Evolutionary conservation across 1,140 invertebrate species (phyloP).

Genomic region (Mizuhopecten yessoensis): DNA sequence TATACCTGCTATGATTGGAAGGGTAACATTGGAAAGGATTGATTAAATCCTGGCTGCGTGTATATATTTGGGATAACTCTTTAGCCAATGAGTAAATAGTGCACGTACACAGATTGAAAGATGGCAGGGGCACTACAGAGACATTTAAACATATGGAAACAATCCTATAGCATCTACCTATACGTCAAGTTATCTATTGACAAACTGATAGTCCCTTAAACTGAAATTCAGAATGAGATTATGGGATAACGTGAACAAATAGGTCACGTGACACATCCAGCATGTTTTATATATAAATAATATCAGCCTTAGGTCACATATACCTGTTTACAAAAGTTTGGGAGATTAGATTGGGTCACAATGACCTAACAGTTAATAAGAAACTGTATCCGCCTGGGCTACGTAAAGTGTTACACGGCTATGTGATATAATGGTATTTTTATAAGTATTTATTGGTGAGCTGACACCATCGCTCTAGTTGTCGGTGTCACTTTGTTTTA

Average conservation of each 20-base stretch:
- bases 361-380: conserved; percentile 30
- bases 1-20: too few relatives aligned
- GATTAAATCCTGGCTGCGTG: too few relatives aligned
- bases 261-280: background rate
- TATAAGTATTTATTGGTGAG: conserved; percentile 35
- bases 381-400: background rate
- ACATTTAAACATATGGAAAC: too few relatives aligned
- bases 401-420: background rate
- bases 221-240: too few relatives aligned
- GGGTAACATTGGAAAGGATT: too few relatives aligned
- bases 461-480: background rate
- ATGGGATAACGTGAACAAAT: background rate
- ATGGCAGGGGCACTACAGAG: too few relatives aligned
- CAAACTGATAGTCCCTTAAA: too few relatives aligned
- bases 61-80: too few relatives aligned
- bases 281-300: background rate
- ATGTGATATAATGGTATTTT: conserved; percentile 16
- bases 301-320: background rate
- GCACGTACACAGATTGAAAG: too few relatives aligned
- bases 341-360: background rate
- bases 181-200: too few relatives aligned
- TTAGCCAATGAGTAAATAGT: too few relatives aligned
- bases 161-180: too few relatives aligned
- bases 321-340: background rate
- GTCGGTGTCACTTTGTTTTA: conserved; percentile 33